Conservation (phyloP, 2,888 invertebrate species). For the Acleris cristana region DNA sequence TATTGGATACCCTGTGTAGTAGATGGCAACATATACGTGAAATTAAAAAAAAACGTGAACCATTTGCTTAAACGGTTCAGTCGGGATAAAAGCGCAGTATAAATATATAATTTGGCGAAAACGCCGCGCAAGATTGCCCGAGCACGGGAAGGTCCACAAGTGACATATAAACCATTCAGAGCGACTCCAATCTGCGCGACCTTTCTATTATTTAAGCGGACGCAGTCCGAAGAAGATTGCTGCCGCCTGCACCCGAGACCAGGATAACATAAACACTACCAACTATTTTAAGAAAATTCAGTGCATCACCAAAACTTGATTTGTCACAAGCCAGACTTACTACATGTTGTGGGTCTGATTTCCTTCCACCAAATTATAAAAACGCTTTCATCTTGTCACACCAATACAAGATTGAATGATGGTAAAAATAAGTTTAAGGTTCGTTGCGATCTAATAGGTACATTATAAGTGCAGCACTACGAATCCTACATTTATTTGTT, state of each 20-base stretch:
- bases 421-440: no score
- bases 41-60: conserved; percentile 1
- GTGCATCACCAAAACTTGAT: background rate
- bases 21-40: background rate
- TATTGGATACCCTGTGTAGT: background rate
- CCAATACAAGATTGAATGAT: no score
- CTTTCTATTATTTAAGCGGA: conserved; percentile 80
- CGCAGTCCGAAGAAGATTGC: conserved; percentile 73
- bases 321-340: background rate
- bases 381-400: no score
- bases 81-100: conserved; percentile 63
- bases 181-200: conserved; percentile 79
- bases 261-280: conserved; percentile 25
- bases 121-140: conserved; percentile 69
- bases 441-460: no score
- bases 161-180: conserved; percentile 82
- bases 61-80: conserved; percentile 50
- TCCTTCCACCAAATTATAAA: no score
- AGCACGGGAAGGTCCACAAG: conserved; percentile 75
- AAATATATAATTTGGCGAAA: conserved; percentile 75
- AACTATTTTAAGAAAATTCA: conserved; percentile 11
- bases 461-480: no score
- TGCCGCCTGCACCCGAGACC: conserved; percentile 36
- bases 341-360: no score
- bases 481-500: no score